phyloP scores from a whole-genome alignment of 1,140 invertebrate species.

The Probaryconus sp. region DNA sequence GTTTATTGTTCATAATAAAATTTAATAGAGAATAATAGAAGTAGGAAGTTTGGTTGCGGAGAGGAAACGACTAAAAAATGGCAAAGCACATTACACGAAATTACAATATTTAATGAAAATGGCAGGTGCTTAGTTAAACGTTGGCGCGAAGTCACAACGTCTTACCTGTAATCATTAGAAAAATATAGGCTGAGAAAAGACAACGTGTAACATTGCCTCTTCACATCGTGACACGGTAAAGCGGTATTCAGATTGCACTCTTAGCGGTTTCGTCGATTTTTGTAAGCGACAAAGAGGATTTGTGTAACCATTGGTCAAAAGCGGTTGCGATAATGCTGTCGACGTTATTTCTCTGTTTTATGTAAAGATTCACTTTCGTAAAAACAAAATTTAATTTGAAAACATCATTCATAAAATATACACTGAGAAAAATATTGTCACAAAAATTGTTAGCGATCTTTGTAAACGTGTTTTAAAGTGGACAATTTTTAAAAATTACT shows the following conservation, averaged over 20 bases:
- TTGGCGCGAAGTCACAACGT: constrained; percentile 15
- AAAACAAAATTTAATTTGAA: too few species aligned
- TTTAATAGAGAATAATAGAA: constrained; percentile 72
- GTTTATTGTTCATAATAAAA: constrained; percentile 29
- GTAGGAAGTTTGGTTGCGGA: constrained; percentile 69
- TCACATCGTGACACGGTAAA: constrained; percentile 76
- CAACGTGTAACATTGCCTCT: constrained; percentile 69
- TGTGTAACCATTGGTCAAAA: constrained; percentile 75
- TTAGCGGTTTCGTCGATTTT: constrained; percentile 78
- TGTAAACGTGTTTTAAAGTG: too few species aligned
- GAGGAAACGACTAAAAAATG: constrained; percentile 62
- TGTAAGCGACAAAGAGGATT: constrained; percentile 70
- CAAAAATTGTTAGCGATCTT: too few species aligned
- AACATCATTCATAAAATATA: too few species aligned
- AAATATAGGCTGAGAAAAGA: neutral
- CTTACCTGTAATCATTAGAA: constrained; percentile 1
- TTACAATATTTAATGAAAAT: constrained; percentile 79
- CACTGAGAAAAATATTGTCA: too few species aligned
- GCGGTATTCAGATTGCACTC: constrained; percentile 79
- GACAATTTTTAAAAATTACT: too few species aligned
- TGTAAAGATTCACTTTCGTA: neutral
- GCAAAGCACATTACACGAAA: constrained; percentile 75
- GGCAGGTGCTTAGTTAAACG: constrained; percentile 66
- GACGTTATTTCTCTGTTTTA: constrained; percentile 51
- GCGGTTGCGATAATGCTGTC: constrained; percentile 57